Evolutionary conservation across 2,797 vertebrate genomes (phyloP), one percentile per base, ranked within the genome.

Genomic region (Gambusia yucatana): DNA sequence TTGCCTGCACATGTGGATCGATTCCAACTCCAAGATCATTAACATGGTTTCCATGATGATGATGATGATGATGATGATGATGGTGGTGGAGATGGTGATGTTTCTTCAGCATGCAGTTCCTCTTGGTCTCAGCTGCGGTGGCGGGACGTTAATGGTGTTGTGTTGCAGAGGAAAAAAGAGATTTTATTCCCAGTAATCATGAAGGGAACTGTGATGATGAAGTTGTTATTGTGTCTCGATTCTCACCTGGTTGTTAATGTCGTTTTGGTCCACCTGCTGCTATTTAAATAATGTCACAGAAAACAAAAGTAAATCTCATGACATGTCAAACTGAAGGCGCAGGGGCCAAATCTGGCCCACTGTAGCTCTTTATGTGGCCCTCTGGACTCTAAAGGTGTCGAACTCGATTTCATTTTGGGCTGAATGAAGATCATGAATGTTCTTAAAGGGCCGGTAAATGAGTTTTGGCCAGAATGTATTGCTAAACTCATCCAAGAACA

Each of bases 21-120:
- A 76, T 84, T 82, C 82, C 86, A 79, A 76, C 80, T 82, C 52
- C 79, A 77, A 87, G 88, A 88, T 92, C 87, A 93, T 93, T 88
- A 94, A 77, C 90, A 80, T 50, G 85, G 87, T 93, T 91, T 88
- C 91, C 91, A 90, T 85, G 90, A 33, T 1, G 77, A 16, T 63
- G 77, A 16, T 63, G 44, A 13, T 43, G 85, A 90, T 85, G 90
- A 33, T 1, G 77, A 16, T 63, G 77, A 16, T 63, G 44, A 13
- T 43, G 85, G 39, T 55, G 84, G 17, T 65, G 83, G 6, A 77
- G 82, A 6, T 14, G 82, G 28, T 73, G 70, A 39, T 75, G 25
- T 75, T 81, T 88, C 86, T 83, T 20, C 48, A 1, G 47, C 76
- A 59, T 20, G 73, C 81, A 83, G 87, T 82, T 47, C 55, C 78